Percentiles rank a stretch among this genome's conserved stretches.
Conservation (phyloP, 2,113 vertebrate species). For the Chlorodrepanis virens region DNA sequence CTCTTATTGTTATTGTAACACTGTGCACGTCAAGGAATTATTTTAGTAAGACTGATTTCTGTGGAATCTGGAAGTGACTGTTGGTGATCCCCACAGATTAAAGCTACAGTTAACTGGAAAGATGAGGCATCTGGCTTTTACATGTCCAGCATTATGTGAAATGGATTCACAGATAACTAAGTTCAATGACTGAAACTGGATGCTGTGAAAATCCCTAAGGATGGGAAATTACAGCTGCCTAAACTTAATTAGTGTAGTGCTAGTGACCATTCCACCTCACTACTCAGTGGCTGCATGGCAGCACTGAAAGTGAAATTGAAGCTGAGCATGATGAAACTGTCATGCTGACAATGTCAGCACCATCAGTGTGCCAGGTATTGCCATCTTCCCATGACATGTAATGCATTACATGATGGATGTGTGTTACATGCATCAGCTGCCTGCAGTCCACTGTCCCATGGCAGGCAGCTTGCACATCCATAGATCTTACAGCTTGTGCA, state of each 20-base stretch:
- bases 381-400: not conserved
- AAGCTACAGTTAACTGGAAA: not conserved
- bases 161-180: not conserved
- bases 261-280: not conserved
- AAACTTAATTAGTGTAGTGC: not conserved
- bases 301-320: not conserved
- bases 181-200: not conserved
- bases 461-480: not conserved
- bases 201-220: not conserved
- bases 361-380: not conserved
- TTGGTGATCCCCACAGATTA: not conserved
- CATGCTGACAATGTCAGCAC: not conserved
- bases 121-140: not conserved
- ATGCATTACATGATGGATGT: not conserved
- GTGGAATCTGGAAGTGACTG: not conserved
- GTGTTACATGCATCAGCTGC: not conserved
- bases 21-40: not conserved
- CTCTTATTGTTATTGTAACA: not conserved
- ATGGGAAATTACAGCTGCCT: not conserved
- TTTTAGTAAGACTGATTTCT: not conserved
- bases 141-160: not conserved
- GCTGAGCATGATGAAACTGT: not conserved
- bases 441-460: not conserved
- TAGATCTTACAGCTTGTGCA: not conserved
- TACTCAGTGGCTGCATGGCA: not conserved